Evolutionary conservation across 2,113 vertebrate genomes (phyloP).

Genomic region (Callorhinus ursinus): DNA sequence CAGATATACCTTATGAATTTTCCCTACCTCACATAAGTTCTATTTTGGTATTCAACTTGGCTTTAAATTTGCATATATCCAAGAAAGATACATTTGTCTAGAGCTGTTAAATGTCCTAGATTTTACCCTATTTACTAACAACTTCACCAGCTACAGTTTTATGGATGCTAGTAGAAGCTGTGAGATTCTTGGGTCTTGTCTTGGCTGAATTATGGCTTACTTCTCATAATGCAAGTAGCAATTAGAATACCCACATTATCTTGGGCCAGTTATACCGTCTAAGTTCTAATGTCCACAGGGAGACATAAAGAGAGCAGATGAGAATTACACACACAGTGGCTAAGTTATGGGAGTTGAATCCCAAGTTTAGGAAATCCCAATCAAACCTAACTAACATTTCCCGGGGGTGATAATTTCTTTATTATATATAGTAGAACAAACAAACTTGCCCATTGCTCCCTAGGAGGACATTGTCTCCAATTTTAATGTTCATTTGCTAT

Average conservation of each 20-base stretch:
- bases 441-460: not conserved
- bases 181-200: not conserved
- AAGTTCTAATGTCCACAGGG: not conserved
- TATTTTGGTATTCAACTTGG: not conserved
- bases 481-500: not conserved
- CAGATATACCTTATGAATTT: not conserved
- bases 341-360: not conserved
- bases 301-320: accelerated
- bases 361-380: not conserved
- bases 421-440: not conserved
- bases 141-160: not conserved
- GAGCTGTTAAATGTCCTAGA: not conserved
- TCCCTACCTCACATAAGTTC: not conserved
- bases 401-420: not conserved
- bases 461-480: not conserved
- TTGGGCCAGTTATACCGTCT: not conserved
- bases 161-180: not conserved
- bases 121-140: not conserved
- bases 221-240: not conserved
- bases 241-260: not conserved
- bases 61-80: not conserved
- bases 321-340: not conserved
- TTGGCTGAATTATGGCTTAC: not conserved
- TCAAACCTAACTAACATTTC: not conserved
- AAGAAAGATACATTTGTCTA: not conserved